Evolutionary conservation across 2,113 vertebrate species (phyloP).

Genomic region (Hydrolagus affinis): DNA sequence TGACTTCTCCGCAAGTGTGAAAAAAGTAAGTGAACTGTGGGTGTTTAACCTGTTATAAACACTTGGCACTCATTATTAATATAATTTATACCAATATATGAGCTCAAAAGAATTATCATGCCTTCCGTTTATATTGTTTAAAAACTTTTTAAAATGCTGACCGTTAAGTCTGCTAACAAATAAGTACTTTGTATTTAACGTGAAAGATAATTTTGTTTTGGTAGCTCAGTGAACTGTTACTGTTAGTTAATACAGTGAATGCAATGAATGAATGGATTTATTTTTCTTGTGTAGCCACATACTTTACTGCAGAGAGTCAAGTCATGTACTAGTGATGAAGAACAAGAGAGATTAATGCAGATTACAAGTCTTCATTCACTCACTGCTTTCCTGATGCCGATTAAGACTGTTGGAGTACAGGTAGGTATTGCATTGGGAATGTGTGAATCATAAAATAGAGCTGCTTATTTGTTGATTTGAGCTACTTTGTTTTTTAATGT

Average conservation of each 20-base stretch:
- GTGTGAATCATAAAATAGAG: not conserved
- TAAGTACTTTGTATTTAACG: not conserved
- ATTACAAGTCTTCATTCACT: slow-evolving; percentile 97
- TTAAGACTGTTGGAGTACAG: slow-evolving; percentile 97
- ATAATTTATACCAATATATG: too few relatives aligned
- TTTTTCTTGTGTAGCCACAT: slow-evolving; percentile 67
- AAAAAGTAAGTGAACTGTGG: slow-evolving; percentile 67
- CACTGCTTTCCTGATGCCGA: slow-evolving; percentile 94
- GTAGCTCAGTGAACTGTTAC: too few relatives aligned
- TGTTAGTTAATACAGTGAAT: too few relatives aligned
- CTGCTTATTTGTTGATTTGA: not conserved
- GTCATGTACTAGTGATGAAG: slow-evolving; percentile 88
- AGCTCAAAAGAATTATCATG: too few relatives aligned
- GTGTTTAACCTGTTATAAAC: not conserved
- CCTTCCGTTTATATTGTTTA: not conserved
- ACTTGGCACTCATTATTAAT: too few relatives aligned
- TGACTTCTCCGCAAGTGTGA: slow-evolving; percentile 94
- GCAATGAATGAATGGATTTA: not conserved
- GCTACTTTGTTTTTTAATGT: too few relatives aligned
- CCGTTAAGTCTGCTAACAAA: not conserved
- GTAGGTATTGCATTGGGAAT: slow-evolving; percentile 46
- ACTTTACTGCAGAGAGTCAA: slow-evolving; percentile 90
- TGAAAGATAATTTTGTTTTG: too few relatives aligned
- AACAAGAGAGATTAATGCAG: slow-evolving; percentile 95
- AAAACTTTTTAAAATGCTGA: not conserved